Base-by-base conservation (phyloP, 92 coral and sea anemone genomes). In the Blastomussa wellsi region DNA sequence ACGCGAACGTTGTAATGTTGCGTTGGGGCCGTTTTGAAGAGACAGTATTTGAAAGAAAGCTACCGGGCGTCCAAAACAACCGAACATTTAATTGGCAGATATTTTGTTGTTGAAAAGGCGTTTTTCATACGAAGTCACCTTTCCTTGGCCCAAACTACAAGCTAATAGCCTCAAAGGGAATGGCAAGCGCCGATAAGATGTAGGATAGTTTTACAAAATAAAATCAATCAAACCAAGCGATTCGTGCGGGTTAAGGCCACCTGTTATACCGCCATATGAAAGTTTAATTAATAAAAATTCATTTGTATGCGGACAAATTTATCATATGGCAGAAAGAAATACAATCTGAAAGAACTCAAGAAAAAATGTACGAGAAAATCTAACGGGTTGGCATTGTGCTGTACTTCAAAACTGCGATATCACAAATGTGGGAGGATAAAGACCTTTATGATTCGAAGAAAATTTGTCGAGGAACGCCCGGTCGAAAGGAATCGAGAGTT, bases 281-380 rank as follows among this genome's bases (percentile, higher is more conserved):
- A 85, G 82, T 80, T 89, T 89, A 86, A 89, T 89, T 68, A 60
- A 89, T 89, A 74, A 81, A n/a, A 76, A 75, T 84, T 83, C 89
- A 86, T 89, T 86, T 89, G 86, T 80, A 89, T 81, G 72, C 82
- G 68, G 72, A 55, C 83, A 70, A 37, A 80, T 77, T 80, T 80
- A 76, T 47, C 55, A 13, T 20, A 39, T 19, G 39, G 60, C 41
- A 74, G 59, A 59, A 41, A 52, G 15, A 72, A 59, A 71, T 35
- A 12, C 33, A 47, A 35, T 13, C 22, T 29, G 31, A 60, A 73
- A 60, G 1, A 51, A 59, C 79, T 39, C 60, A 37, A 14, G 3
- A 31, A 57, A 52, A 7, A 73, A 53, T 41, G 32, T 16, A 7
- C 64, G 13, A 13, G 17, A 11, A 75, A 17, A 41, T 12, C 28